Percentiles rank a stretch among this genome's conserved stretches.
Conservation (phyloP, 2,888 invertebrate species). For the Acronicta alni region DNA sequence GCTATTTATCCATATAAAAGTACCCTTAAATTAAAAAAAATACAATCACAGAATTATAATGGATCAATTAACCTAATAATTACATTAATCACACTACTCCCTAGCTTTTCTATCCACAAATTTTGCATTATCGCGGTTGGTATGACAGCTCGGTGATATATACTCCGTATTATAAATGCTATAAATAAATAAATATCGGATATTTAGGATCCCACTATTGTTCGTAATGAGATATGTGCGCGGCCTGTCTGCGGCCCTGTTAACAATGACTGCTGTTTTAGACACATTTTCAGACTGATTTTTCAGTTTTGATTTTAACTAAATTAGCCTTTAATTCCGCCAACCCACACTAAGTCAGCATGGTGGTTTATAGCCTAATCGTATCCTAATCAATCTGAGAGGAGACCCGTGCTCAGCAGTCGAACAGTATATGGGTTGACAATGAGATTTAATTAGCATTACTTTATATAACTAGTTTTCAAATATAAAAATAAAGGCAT, state of each 20-base stretch:
- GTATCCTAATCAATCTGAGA: no score
- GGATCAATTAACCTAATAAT: slow-evolving; percentile 17
- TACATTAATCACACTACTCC: slow-evolving; percentile 60
- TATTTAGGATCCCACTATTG: slow-evolving; percentile 88
- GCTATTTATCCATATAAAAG: neutral
- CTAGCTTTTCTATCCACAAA: slow-evolving; percentile 70
- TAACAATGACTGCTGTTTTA: slow-evolving; percentile 56
- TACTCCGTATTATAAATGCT: slow-evolving; percentile 88
- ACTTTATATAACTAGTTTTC: no score
- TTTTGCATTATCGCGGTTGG: slow-evolving; percentile 88
- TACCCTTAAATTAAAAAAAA: neutral
- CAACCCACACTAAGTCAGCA: no score
- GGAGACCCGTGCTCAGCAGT: no score
- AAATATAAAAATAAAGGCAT: no score
- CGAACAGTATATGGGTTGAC: no score
- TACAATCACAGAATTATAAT: neutral
- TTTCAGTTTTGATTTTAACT: neutral
- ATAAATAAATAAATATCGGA: slow-evolving; percentile 87
- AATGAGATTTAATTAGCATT: no score
- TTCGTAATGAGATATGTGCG: slow-evolving; percentile 78
- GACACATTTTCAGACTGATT: slow-evolving; percentile 41
- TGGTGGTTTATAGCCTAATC: no score
- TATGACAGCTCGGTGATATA: slow-evolving; percentile 87
- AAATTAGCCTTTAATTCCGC: neutral
- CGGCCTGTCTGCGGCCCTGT: slow-evolving; percentile 66